Conservation (phyloP, 2,888 invertebrate species). For the Diplolepis rosae region DNA sequence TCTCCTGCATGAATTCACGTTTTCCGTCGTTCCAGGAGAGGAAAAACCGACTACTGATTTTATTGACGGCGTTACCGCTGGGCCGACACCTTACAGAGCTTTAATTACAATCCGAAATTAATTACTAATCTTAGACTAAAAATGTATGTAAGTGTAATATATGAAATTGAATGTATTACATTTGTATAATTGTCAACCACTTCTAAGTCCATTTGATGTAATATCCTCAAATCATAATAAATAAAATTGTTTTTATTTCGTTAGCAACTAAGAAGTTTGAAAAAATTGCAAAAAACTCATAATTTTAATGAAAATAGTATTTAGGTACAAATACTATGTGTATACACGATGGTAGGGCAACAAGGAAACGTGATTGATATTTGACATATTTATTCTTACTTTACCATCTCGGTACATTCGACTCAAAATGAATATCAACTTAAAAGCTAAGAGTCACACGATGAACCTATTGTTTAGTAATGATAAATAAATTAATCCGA, state of each 20-base stretch:
- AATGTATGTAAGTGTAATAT: background rate
- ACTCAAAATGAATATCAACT: slow-evolving; percentile 9
- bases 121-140: background rate
- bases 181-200: too few species aligned
- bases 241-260: background rate
- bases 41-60: slow-evolving; percentile 80
- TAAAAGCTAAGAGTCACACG: background rate
- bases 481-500: slow-evolving; percentile 36
- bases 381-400: slow-evolving; percentile 7
- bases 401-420: background rate
- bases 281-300: too few species aligned
- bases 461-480: background rate
- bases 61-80: slow-evolving; percentile 86
- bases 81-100: slow-evolving; percentile 83
- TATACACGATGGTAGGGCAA: too few species aligned
- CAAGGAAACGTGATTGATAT: background rate
- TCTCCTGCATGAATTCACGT: slow-evolving; percentile 83
- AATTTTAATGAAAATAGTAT: too few species aligned
- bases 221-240: background rate
- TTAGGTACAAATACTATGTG: too few species aligned
- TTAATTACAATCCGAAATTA: slow-evolving; percentile 76
- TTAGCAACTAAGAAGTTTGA: too few species aligned
- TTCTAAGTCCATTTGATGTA: background rate
- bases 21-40: slow-evolving; percentile 80
- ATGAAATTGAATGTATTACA: too few species aligned